Percentiles rank a stretch among this genome's conserved stretches.
These are phyloP conservation scores for Nomada flava DNA, from an alignment of 2,888 invertebrate genomes.

Conservation along the genomic window DNA sequence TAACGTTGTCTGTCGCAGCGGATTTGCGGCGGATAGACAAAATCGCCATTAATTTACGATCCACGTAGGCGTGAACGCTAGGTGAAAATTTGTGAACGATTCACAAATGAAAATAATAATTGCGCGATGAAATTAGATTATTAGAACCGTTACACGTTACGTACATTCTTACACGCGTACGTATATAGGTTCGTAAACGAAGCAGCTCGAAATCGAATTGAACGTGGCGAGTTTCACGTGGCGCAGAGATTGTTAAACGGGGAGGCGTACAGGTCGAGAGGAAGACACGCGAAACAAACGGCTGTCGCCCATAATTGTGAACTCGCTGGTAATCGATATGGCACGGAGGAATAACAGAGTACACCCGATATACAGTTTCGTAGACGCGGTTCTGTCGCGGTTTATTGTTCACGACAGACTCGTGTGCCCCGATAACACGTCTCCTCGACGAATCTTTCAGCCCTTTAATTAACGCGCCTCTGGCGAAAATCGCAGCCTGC, in stretches of 20 bases:
- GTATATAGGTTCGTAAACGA: constrained; percentile 47
- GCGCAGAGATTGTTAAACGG: neutral
- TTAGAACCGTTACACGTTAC: constrained; percentile 30
- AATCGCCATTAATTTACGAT: neutral
- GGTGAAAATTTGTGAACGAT: no score
- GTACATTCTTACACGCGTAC: constrained; percentile 35
- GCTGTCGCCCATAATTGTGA: constrained; percentile 31
- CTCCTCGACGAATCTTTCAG: constrained; percentile 8
- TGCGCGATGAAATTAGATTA: constrained; percentile 23
- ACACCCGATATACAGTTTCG: constrained; percentile 7
- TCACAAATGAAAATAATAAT: no score
- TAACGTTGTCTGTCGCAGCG: constrained; percentile 1
- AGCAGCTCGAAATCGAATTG: constrained; percentile 28
- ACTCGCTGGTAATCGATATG: constrained; percentile 36
- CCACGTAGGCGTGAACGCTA: no score
- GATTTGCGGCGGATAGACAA: constrained; percentile 29
- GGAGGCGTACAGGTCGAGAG: neutral
- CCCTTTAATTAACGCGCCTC: constrained; percentile 15
- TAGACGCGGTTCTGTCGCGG: constrained; percentile 1
- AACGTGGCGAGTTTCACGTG: neutral
- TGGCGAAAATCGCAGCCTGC: constrained; percentile 4
- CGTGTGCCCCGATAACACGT: constrained; percentile 9
- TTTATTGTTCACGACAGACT: constrained; percentile 16
- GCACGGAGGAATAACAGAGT: constrained; percentile 20
- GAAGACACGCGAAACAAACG: neutral